Evolutionary conservation across 2,797 vertebrate genomes (phyloP).

Genomic region (Taenioides sp.): DNA sequence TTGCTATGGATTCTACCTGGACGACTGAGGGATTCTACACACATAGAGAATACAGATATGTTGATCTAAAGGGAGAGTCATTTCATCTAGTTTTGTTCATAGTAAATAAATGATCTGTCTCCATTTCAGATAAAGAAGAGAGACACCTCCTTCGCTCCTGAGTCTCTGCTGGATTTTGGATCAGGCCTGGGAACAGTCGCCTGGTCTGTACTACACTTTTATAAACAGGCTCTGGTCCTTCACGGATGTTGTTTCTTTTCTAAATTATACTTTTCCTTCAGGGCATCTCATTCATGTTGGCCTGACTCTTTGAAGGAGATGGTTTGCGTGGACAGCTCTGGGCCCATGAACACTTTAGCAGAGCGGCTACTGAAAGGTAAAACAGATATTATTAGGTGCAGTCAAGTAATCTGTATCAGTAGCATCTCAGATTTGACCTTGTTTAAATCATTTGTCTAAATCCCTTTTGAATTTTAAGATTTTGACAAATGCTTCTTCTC

Average conservation of each 20-base stretch:
- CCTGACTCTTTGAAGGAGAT: conserved; percentile 82
- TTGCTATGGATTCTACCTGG: too few species aligned
- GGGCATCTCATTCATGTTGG: conserved; percentile 85
- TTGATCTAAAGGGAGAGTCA: not conserved
- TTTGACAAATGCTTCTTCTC: too few species aligned
- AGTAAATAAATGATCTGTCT: not conserved
- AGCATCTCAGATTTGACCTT: too few species aligned
- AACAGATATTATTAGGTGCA: not conserved
- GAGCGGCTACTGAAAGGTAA: conserved; percentile 85
- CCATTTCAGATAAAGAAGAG: conserved; percentile 80
- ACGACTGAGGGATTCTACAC: too few species aligned
- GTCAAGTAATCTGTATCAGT: too few species aligned
- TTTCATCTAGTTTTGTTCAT: not conserved
- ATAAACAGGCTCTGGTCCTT: too few species aligned
- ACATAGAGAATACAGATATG: not conserved
- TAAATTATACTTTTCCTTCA: conserved; percentile 32
- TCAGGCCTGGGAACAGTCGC: conserved; percentile 84
- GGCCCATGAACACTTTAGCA: conserved; percentile 84
- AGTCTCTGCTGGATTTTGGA: conserved; percentile 87
- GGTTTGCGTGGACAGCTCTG: conserved; percentile 85
- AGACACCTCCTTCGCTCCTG: conserved; percentile 78
- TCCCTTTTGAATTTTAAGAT: too few species aligned
- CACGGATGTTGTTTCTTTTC: not conserved
- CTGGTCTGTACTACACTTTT: conserved; percentile 69
- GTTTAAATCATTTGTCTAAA: too few species aligned